Conservation (phyloP, 1,140 invertebrate genomes). For the Lordiphosa clarofinis region DNA sequence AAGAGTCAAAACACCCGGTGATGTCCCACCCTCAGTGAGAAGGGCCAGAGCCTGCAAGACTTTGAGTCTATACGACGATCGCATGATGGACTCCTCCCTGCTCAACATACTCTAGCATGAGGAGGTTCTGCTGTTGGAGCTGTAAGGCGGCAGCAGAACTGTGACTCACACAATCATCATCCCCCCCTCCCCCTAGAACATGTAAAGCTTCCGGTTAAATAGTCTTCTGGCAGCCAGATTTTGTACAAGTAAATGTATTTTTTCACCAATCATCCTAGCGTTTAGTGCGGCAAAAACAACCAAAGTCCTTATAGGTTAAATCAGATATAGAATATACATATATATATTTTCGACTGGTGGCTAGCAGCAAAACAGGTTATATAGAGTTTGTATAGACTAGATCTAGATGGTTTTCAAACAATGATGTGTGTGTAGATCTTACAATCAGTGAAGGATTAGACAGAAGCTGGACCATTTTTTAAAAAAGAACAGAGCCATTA, state of each 20-base stretch:
- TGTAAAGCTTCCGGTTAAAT: slow-evolving; percentile 28
- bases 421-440: slow-evolving; percentile 43
- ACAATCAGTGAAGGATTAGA: slow-evolving; percentile 11
- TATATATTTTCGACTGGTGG: slow-evolving; percentile 57
- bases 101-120: slow-evolving; percentile 80
- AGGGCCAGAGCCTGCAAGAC: slow-evolving; percentile 83
- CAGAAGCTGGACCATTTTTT: slow-evolving; percentile 47
- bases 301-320: slow-evolving; percentile 76
- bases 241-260: slow-evolving; percentile 68
- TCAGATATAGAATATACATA: slow-evolving; percentile 32
- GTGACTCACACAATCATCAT: slow-evolving; percentile 31
- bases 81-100: slow-evolving; percentile 87
- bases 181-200: slow-evolving; percentile 56
- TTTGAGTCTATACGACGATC: slow-evolving; percentile 91
- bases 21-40: slow-evolving; percentile 87
- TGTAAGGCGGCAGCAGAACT: slow-evolving; percentile 60
- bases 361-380: slow-evolving; percentile 30
- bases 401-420: slow-evolving; percentile 42
- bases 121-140: slow-evolving; percentile 79
- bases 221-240: slow-evolving; percentile 27
- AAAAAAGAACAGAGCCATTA: slow-evolving; percentile 38
- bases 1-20: slow-evolving; percentile 90
- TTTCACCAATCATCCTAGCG: slow-evolving; percentile 76
- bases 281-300: slow-evolving; percentile 74
- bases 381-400: slow-evolving; percentile 17